Evolutionary conservation across 2,113 vertebrate species (phyloP).

Genomic region (Eira barbara): DNA sequence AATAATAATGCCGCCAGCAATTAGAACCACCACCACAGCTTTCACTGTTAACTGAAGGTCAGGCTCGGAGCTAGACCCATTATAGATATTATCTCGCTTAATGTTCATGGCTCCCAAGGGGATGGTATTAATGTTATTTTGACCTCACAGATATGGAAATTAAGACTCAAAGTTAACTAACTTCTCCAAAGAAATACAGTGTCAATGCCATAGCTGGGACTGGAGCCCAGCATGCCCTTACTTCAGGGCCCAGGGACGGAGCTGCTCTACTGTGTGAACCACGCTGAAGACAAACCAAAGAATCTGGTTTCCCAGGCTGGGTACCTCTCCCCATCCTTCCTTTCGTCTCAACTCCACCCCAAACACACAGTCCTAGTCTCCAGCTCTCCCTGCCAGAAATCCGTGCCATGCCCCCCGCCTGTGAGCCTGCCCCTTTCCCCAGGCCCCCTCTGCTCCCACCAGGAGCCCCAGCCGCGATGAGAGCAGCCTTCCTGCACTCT

Average conservation of each 20-base stretch:
- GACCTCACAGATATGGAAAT: background rate
- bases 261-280: background rate
- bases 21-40: background rate
- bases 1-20: background rate
- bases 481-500: background rate
- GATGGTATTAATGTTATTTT: background rate
- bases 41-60: background rate
- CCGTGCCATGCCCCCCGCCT: background rate
- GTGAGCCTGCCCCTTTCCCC: accelerated
- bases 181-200: background rate
- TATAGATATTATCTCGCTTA: background rate
- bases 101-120: background rate
- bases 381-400: background rate
- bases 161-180: background rate
- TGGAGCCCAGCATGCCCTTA: background rate
- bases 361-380: background rate
- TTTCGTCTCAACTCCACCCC: background rate
- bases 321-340: background rate
- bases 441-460: accelerated
- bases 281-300: background rate
- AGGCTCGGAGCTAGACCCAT: background rate
- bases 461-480: accelerated
- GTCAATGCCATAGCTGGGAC: accelerated
- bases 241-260: background rate
- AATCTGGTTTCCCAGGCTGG: background rate